These are phyloP conservation scores for Pyrochroa serraticornis DNA, from an alignment of 2,888 invertebrate genomes.

Conservation along the genomic window DNA sequence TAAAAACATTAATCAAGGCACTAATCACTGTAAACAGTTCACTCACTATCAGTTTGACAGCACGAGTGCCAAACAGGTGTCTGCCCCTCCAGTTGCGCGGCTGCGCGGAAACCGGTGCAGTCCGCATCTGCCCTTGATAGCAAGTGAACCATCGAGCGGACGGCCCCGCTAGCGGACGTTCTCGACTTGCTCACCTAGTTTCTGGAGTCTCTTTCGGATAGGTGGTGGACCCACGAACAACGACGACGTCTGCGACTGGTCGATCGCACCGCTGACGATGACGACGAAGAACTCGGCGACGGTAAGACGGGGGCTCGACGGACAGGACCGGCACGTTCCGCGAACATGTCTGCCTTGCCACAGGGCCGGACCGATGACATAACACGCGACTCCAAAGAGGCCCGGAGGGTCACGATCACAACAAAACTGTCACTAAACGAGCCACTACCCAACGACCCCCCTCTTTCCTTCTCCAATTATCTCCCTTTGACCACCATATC, in stretches of 20 bases:
- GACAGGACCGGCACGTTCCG: not conserved
- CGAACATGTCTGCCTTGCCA: not conserved
- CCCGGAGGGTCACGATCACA: too few species aligned
- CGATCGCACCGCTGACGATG: not conserved
- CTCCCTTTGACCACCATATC: too few species aligned
- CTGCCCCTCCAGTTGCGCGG: slow-evolving; percentile 39
- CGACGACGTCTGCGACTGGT: not conserved
- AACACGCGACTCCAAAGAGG: too few species aligned
- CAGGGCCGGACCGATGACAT: too few species aligned
- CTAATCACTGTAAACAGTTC: slow-evolving; percentile 44
- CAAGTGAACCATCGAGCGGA: slow-evolving; percentile 48
- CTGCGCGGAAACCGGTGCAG: slow-evolving; percentile 30
- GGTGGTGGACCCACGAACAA: slow-evolving; percentile 7
- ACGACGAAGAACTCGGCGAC: not conserved
- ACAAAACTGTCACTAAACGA: too few species aligned
- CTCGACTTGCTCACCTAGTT: slow-evolving; percentile 50
- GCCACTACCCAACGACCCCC: too few species aligned
- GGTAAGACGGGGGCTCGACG: not conserved
- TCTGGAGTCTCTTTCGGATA: slow-evolving; percentile 34
- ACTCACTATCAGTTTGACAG: slow-evolving; percentile 46
- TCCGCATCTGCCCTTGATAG: slow-evolving; percentile 50
- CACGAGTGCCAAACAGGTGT: slow-evolving; percentile 47
- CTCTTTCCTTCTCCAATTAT: too few species aligned
- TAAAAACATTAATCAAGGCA: slow-evolving; percentile 42
- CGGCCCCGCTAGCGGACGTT: slow-evolving; percentile 34